A percentile compares a stretch with the other conserved stretches of the same genome.
Evolutionary conservation across 2,113 vertebrate genomes (phyloP).

Genomic region (Passer montanus): DNA sequence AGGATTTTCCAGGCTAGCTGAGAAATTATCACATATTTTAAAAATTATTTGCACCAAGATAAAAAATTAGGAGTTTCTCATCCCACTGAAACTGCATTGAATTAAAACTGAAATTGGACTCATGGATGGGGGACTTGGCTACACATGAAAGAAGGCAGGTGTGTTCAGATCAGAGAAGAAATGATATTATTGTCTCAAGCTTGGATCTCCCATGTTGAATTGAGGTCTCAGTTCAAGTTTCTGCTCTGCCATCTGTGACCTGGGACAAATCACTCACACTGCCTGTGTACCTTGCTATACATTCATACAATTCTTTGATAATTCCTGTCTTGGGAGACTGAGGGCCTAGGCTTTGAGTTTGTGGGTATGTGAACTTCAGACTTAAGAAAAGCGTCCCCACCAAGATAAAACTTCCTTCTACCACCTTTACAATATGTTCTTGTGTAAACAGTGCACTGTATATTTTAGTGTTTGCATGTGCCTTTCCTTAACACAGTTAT

Average conservation of each 20-base stretch:
- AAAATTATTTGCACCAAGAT: neutral
- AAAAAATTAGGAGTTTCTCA: neutral
- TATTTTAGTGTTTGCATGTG: neutral
- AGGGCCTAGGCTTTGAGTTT: neutral
- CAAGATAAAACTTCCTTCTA: neutral
- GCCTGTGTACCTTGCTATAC: neutral
- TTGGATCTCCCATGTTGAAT: neutral
- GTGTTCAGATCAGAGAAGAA: neutral
- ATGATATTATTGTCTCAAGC: neutral
- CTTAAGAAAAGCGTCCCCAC: neutral
- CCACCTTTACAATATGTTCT: neutral
- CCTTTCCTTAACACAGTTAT: neutral
- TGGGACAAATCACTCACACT: accelerated
- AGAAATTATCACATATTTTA: neutral
- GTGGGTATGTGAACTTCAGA: neutral
- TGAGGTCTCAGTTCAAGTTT: neutral
- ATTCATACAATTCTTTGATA: neutral
- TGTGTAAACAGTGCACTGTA: neutral
- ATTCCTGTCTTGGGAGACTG: neutral
- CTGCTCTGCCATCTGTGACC: neutral
- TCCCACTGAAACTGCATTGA: neutral
- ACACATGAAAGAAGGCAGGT: neutral
- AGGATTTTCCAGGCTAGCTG: neutral
- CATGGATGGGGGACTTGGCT: neutral
- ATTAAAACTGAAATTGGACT: neutral